Percentiles rank a stretch among this genome's conserved stretches.
phyloP scores from a whole-genome alignment of 2,888 invertebrate species.

The Stenoptilia bipunctidactyla region DNA sequence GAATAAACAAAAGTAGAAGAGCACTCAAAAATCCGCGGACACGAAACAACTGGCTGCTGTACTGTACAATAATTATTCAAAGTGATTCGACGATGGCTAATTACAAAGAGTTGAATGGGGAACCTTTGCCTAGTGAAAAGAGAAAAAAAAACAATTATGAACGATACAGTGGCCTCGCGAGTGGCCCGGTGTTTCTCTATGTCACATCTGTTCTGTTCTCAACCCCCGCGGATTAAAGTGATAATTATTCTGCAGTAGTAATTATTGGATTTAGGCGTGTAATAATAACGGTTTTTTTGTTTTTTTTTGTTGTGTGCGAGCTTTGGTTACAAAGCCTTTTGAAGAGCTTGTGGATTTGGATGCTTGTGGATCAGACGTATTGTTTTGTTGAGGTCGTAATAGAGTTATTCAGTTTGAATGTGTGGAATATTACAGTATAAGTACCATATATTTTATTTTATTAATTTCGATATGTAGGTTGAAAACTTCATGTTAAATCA shows the following conservation, averaged over 20 bases:
- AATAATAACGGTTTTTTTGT: conserved; percentile 24
- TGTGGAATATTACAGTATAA: too few relatives aligned
- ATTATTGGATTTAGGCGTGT: conserved; percentile 59
- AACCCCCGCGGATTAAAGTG: conserved; percentile 57
- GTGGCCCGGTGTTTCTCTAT: conserved; percentile 54
- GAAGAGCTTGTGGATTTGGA: too few relatives aligned
- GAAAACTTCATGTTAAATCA: too few relatives aligned
- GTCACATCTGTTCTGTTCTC: conserved; percentile 56
- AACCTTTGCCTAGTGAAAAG: conserved; percentile 48
- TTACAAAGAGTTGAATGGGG: conserved; percentile 63
- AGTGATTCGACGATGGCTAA: conserved; percentile 58
- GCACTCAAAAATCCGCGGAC: conserved; percentile 23
- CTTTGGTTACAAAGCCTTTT: too few relatives aligned
- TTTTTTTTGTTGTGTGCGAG: not conserved
- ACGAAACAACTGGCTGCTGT: conserved; percentile 35
- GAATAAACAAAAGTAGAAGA: conserved; percentile 18
- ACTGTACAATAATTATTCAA: conserved; percentile 41
- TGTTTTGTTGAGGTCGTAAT: too few relatives aligned
- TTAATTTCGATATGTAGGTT: too few relatives aligned
- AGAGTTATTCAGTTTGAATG: too few relatives aligned
- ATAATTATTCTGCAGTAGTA: conserved; percentile 64
- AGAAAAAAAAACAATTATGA: conserved; percentile 55
- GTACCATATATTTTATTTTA: too few relatives aligned
- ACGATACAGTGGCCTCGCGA: conserved; percentile 63
- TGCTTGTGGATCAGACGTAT: too few relatives aligned